Conservation (phyloP, 37 sponge, comb jelly and placozoan species). For the Amphimedon queenslandica region DNA sequence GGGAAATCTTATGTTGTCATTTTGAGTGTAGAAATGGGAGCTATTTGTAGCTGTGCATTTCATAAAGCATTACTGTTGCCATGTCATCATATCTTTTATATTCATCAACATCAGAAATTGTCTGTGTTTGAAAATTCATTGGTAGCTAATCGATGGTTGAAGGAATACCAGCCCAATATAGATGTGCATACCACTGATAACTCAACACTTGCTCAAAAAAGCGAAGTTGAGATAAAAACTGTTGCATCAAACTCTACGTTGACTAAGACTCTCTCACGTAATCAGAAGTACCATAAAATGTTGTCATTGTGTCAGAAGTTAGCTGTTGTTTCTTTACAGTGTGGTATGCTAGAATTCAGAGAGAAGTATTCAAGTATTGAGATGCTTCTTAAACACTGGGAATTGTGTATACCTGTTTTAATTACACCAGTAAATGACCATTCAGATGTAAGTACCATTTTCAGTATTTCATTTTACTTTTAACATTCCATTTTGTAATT, state of each 20-base stretch:
- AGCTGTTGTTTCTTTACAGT: not conserved
- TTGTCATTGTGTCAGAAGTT: not conserved
- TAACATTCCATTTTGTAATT: not conserved
- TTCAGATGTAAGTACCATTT: not conserved
- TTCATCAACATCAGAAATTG: not conserved
- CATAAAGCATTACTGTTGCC: not conserved
- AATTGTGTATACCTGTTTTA: not conserved
- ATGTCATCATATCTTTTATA: not conserved
- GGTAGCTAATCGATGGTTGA: constrained; percentile 1
- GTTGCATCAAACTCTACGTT: not conserved
- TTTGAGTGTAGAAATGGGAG: not conserved
- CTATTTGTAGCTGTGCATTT: not conserved
- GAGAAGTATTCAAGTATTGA: not conserved
- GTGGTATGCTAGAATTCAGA: constrained; percentile 3
- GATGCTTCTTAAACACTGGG: not conserved
- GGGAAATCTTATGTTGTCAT: not conserved
- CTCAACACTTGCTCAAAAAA: not conserved
- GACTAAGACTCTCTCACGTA: not conserved
- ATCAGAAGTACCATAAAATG: not conserved
- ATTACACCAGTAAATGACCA: not conserved
- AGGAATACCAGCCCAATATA: constrained; percentile 1
- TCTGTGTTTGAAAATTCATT: not conserved
- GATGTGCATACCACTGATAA: not conserved
- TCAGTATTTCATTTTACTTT: not conserved
- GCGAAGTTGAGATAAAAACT: not conserved